phyloP scores from a whole-genome alignment of 2,888 invertebrate genomes.

The Oscheius sp. region DNA sequence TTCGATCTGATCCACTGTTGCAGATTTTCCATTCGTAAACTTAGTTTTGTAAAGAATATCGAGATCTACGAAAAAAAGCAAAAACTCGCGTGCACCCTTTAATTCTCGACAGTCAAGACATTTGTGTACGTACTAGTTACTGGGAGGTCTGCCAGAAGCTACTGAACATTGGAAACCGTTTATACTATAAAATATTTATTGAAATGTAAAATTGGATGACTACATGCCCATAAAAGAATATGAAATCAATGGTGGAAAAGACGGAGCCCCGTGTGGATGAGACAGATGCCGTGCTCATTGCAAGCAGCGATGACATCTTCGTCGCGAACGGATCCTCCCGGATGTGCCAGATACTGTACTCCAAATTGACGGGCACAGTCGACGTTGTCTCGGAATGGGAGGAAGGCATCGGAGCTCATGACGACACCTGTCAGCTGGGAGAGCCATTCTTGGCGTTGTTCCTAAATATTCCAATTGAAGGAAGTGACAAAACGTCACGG shows the following conservation, averaged over 20 bases:
- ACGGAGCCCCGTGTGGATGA: conserved; percentile 89
- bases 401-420: conserved; percentile 95
- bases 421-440: conserved; percentile 79
- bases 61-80: too few relatives aligned
- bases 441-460: conserved; percentile 76
- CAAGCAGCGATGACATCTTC: conserved; percentile 88
- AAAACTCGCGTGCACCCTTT: too few relatives aligned
- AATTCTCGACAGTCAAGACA: too few relatives aligned
- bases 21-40: too few relatives aligned
- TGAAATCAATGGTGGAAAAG: conserved; percentile 82
- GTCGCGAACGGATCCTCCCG: conserved; percentile 93
- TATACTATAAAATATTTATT: too few relatives aligned
- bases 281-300: conserved; percentile 87
- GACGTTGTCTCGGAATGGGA: conserved; percentile 96
- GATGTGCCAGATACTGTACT: conserved; percentile 91
- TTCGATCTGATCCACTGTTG: too few relatives aligned
- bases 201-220: not conserved
- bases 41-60: too few relatives aligned
- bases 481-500: not conserved
- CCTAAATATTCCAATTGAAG: conserved; percentile 54
- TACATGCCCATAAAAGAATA: not conserved
- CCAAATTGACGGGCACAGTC: conserved; percentile 82
- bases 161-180: too few relatives aligned
- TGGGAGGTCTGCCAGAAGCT: too few relatives aligned
- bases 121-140: too few relatives aligned